Evolutionary conservation across 2,888 invertebrate genomes (phyloP).

Genomic region (Idaea biselata): DNA sequence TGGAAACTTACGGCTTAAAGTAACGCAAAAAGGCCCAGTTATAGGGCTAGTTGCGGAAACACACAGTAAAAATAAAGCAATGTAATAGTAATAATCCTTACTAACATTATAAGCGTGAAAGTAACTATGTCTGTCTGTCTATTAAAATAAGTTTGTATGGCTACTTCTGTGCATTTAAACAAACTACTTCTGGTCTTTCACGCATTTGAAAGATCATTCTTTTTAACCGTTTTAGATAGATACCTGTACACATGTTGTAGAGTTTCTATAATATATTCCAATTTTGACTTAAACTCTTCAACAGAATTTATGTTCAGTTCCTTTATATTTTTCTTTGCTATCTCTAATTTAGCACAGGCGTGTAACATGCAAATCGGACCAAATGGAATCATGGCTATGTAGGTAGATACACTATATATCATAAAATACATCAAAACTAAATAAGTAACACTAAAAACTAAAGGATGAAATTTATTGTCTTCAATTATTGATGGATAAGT

Average conservation of each 20-base stretch:
- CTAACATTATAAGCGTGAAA: too few relatives aligned
- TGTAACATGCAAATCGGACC: slow-evolving; percentile 24
- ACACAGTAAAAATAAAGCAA: too few relatives aligned
- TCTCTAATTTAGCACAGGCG: slow-evolving; percentile 25
- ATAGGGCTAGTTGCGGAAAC: too few relatives aligned
- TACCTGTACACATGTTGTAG: slow-evolving; percentile 22
- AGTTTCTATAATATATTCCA: slow-evolving; percentile 15
- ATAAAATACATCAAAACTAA: slow-evolving; percentile 2
- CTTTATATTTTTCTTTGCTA: slow-evolving; percentile 13
- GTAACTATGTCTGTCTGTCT: too few relatives aligned
- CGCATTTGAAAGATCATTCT: too few relatives aligned
- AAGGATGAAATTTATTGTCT: slow-evolving; percentile 13
- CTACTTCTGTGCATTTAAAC: too few relatives aligned
- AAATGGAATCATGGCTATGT: slow-evolving; percentile 17
- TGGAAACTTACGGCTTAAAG: too few relatives aligned
- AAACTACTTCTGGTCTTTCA: too few relatives aligned
- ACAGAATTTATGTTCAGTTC: slow-evolving; percentile 11
- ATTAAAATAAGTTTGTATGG: too few relatives aligned
- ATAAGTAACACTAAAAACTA: slow-evolving; percentile 13
- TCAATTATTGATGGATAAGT: slow-evolving; percentile 19
- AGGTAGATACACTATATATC: slow-evolving; percentile 5
- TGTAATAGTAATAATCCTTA: too few relatives aligned
- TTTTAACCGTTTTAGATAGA: neutral
- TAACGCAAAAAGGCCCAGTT: too few relatives aligned
- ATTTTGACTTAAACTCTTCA: slow-evolving; percentile 8